Evolutionary conservation across 1,140 invertebrate species (phyloP), one percentile per base, ranked within the genome.

Genomic region (Drosophila baimaii): DNA sequence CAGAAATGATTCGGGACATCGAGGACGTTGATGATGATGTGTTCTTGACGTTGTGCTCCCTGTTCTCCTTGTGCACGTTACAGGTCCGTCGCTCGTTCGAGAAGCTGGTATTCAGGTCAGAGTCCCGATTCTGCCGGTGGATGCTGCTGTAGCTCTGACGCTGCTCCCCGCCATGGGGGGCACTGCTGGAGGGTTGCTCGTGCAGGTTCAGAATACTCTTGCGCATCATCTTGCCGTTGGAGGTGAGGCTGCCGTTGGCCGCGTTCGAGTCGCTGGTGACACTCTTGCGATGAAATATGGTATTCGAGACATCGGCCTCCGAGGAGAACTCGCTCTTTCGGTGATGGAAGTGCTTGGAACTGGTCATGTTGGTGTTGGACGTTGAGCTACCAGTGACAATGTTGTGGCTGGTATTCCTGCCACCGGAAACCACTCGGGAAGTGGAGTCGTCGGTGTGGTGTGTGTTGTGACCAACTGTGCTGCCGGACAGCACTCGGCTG

Each of bases 121-220:
- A 94, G 72, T 93, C 94, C 77, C 91, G 91, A 72, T 92, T 93
- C 75, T 93, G 94, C 21, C 95, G 93, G 84, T 97, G 96, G 75
- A 97, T 93, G 12, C 95, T 95, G 66, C 95, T 97, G 10, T 96
- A 93, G 83, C 95, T 96, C 68, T 94, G 95, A 70, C 96, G 94
- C 73, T 97, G 94, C 73, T 97, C 95, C 12, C 71, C 82, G 7
- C 73, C 59, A 55, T 79, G 69, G 41, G 47, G 51, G 7, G 61
- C 72, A 23, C 51, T 66, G 52, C 81, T 90, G 0, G 84, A 95
- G 55, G 95, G 85, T 71, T 94, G 94, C 69, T 96, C 95, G 19
- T 95, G 94, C 0, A 97, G 92, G 88, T 96, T 96, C 1, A 94
- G 94, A 23, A 97, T 96, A 54, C 96, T 97, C 90, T 96, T 96